Evolutionary conservation across 2,113 vertebrate genomes (phyloP), one percentile per base, ranked within the genome.

Genomic region (Morone chrysops): DNA sequence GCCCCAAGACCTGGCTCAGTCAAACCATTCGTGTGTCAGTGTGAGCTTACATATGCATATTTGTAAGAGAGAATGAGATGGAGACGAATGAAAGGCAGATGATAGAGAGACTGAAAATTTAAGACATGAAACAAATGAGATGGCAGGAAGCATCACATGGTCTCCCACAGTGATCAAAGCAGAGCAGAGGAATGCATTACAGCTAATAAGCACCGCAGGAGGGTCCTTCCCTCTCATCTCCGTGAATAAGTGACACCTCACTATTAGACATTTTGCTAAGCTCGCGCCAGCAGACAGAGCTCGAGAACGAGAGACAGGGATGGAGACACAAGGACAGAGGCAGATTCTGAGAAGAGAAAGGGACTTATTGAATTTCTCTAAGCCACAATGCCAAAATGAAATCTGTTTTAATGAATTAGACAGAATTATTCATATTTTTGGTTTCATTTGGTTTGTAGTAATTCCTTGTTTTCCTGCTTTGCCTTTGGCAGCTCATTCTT

Each of bases 151-250:
- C 67, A 60, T 80, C 59, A 53, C 62, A 61, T 38, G 22, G 67
- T 71, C 62, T 80, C 78, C 83, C 53, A 61, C 56, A n/a, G 67
- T 66, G 88, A 90, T 90, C 73, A 90, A 90, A 89, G 86, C 70
- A 38, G 50, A 25, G 53, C 20, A 71, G 31, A 80, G 57, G 66
- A 80, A 70, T 61, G 71, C 75, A 77, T 79, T 80, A 75, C 53
- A 86, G 80, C 72, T 85, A 83, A 80, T 75, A 79, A 85, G 78
- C 78, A 40, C 82, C 60, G 56, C 71, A 43, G 71, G 86, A 86
- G 56, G 41, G 59, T 70, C 60, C 53, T 50, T 47, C 67, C 25
- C 75, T 79, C 67, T 78, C 81, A 74, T 63, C 43, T 50, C 78
- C 0, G 1, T 31, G 56, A 86, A 81, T 22, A 43, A 66, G 10